Percentiles rank a stretch among this genome's conserved stretches.
These are phyloP conservation scores for Temnothorax nylanderi DNA, from an alignment of 1,140 invertebrate species.

Conservation along the genomic window DNA sequence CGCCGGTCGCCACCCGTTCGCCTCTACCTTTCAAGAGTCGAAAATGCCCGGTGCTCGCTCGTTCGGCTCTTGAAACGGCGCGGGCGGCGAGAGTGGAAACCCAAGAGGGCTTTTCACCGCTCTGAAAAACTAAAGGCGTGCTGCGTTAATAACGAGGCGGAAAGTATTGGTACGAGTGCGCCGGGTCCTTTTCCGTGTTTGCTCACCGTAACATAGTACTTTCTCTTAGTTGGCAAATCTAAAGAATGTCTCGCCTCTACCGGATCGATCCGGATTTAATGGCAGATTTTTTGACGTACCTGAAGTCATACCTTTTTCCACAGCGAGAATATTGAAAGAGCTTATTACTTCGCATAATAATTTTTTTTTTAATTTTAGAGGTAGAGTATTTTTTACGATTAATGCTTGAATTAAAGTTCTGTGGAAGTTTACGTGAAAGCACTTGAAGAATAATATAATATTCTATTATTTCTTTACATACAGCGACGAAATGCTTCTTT, in stretches of 20 bases:
- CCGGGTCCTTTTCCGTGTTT: slow-evolving; percentile 44
- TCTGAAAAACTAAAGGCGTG: slow-evolving; percentile 66
- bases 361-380: background rate
- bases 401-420: background rate
- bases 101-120: slow-evolving; percentile 66
- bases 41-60: slow-evolving; percentile 53
- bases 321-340: background rate
- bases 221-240: background rate
- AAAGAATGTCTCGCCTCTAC: background rate
- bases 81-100: slow-evolving; percentile 36
- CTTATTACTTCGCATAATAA: background rate
- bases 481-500: background rate
- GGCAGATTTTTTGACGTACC: background rate
- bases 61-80: slow-evolving; percentile 61
- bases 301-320: background rate
- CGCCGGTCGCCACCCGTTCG: background rate
- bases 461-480: slow-evolving; percentile 2
- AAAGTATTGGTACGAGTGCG: slow-evolving; percentile 45
- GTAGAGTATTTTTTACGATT: background rate
- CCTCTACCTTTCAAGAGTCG: slow-evolving; percentile 57
- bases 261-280: background rate
- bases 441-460: background rate
- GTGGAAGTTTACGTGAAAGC: background rate
- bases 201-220: slow-evolving; percentile 51
- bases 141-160: slow-evolving; percentile 67